Conservation (phyloP, 2,888 invertebrate species). For the Strigamia maritima region DNA sequence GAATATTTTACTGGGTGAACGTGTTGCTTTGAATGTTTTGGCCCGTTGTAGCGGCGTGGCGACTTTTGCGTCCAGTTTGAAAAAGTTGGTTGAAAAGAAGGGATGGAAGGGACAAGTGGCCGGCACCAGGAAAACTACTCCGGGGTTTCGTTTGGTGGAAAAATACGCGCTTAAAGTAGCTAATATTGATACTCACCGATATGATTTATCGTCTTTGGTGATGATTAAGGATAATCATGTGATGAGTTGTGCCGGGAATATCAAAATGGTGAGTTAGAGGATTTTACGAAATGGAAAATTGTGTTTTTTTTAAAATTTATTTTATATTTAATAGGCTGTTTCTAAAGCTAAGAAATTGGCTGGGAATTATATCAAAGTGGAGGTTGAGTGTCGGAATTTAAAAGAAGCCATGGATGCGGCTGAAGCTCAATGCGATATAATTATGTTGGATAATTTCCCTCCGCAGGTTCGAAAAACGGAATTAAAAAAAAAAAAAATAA, state of each 20-base stretch:
- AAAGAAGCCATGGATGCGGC: constrained; percentile 53
- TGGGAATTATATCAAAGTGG: constrained; percentile 52
- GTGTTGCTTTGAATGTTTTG: constrained; percentile 53
- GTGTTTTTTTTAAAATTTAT: neutral
- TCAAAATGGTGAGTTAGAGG: neutral
- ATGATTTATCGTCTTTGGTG: constrained; percentile 54
- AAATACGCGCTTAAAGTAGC: constrained; percentile 54
- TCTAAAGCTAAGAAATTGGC: constrained; percentile 49
- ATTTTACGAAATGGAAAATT: neutral
- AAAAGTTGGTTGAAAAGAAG: constrained; percentile 44
- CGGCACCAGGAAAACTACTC: constrained; percentile 55
- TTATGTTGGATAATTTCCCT: constrained; percentile 55
- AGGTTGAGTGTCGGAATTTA: constrained; percentile 53
- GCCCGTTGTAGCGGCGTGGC: constrained; percentile 54
- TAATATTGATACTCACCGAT: constrained; percentile 52
- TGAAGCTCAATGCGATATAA: constrained; percentile 51
- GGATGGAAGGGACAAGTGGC: constrained; percentile 53
- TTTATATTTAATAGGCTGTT: constrained; percentile 48
- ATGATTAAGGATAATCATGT: constrained; percentile 57
- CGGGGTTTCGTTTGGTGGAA: constrained; percentile 55
- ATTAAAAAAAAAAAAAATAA: neutral
- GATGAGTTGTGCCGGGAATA: constrained; percentile 45
- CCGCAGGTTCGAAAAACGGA: constrained; percentile 47
- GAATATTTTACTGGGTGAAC: constrained; percentile 52
- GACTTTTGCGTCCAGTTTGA: constrained; percentile 48